Conservation (phyloP, 2,113 vertebrate genomes). For the Platichthys flesus region DNA sequence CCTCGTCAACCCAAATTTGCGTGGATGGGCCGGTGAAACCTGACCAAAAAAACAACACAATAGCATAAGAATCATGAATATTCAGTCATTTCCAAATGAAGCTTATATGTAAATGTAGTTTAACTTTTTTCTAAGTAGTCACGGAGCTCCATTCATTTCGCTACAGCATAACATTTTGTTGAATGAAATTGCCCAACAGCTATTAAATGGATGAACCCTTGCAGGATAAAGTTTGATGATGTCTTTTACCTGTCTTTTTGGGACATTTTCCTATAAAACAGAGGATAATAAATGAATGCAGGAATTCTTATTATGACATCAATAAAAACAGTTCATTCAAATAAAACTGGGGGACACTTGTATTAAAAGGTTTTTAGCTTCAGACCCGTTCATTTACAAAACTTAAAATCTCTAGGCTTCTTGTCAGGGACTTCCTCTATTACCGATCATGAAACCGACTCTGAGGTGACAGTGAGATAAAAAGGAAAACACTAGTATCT, state of each 20-base stretch:
- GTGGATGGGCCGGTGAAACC: slow-evolving; percentile 65
- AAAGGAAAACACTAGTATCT: slow-evolving; percentile 1
- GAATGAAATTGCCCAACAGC: no score
- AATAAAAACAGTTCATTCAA: not conserved
- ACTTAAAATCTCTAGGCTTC: not conserved
- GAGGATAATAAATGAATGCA: not conserved
- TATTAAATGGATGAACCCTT: no score
- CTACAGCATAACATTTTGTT: no score
- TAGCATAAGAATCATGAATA: no score
- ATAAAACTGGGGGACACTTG: no score
- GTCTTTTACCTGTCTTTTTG: slow-evolving; percentile 60
- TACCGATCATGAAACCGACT: slow-evolving; percentile 15
- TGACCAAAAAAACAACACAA: slow-evolving; percentile 32
- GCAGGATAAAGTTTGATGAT: not conserved
- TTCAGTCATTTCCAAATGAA: not conserved
- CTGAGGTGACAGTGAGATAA: not conserved
- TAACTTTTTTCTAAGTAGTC: no score
- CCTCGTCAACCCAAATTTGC: slow-evolving; percentile 79
- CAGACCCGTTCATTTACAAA: not conserved
- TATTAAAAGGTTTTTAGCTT: no score
- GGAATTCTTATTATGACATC: not conserved
- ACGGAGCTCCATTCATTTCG: no score
- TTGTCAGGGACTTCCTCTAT: slow-evolving; percentile 70
- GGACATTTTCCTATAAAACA: slow-evolving; percentile 55
- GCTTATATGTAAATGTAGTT: no score